Evolutionary conservation across 2,888 invertebrate genomes (phyloP).

Genomic region (Melanostoma scalare): DNA sequence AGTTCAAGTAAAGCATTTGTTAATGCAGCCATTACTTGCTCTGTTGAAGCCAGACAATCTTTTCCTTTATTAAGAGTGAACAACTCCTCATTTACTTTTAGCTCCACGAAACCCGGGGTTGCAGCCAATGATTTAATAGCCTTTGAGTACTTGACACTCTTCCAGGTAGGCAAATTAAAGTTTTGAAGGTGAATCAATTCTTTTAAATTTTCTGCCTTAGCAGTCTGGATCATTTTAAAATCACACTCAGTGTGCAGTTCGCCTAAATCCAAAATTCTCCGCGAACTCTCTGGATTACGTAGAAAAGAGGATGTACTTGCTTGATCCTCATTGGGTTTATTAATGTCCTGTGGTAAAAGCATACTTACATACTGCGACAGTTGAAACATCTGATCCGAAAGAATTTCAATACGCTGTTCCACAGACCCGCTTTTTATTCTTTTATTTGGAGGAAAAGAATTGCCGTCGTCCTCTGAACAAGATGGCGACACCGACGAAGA

Average conservation of each 20-base stretch:
- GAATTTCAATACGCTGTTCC: background rate
- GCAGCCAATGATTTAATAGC: slow-evolving; percentile 18
- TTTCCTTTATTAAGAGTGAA: slow-evolving; percentile 29
- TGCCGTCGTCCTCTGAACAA: background rate
- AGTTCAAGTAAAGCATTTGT: slow-evolving; percentile 28
- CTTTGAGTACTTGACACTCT: slow-evolving; percentile 31
- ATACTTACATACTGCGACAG: slow-evolving; percentile 4
- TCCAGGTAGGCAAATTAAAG: slow-evolving; percentile 15
- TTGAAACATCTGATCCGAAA: background rate
- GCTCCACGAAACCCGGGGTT: slow-evolving; percentile 24
- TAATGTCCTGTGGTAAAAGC: background rate
- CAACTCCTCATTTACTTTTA: slow-evolving; percentile 16
- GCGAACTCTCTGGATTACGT: slow-evolving; percentile 12
- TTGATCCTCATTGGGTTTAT: background rate
- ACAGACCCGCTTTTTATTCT: slow-evolving; percentile 14
- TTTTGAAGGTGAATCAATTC: background rate
- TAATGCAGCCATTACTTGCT: slow-evolving; percentile 36
- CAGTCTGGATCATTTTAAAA: background rate
- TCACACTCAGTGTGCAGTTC: slow-evolving; percentile 19
- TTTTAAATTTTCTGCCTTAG: slow-evolving; percentile 3
- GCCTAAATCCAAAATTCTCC: slow-evolving; percentile 7
- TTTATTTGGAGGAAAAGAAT: slow-evolving; percentile 4
- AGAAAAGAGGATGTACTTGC: slow-evolving; percentile 21
- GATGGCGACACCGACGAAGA: background rate
- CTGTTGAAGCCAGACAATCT: slow-evolving; percentile 30